These are phyloP conservation scores for Ptyas mucosa DNA, from an alignment of 2,113 vertebrate genomes.

Conservation along the genomic window DNA sequence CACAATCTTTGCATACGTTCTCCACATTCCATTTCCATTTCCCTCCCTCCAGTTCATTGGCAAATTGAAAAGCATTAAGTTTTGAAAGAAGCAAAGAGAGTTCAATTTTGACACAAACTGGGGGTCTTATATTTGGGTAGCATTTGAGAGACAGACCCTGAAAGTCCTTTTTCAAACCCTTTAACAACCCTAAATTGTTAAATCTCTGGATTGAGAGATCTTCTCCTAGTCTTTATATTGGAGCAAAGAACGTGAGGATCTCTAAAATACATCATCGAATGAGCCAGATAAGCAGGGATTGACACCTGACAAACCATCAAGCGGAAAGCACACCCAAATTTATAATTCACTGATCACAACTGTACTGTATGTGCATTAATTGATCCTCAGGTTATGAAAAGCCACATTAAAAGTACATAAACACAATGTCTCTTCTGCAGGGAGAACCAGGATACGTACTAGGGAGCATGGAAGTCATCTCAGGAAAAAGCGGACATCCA, in stretches of 20 bases:
- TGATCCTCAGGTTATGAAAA: neutral
- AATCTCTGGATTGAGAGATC: neutral
- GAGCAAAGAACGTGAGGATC: neutral
- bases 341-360: neutral
- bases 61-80: no score
- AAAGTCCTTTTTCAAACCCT: neutral
- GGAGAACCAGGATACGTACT: slow-evolving; percentile 85
- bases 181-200: neutral
- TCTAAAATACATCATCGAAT: neutral
- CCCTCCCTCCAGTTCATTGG: no score
- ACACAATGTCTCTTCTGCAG: slow-evolving; percentile 48
- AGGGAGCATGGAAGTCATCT: slow-evolving; percentile 75
- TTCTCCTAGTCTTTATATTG: neutral
- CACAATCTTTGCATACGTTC: no score
- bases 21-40: no score
- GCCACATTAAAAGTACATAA: neutral
- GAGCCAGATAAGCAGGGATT: neutral
- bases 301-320: neutral
- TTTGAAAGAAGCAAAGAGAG: no score
- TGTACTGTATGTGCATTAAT: neutral
- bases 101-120: no score
- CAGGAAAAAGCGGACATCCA: slow-evolving; percentile 79
- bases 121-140: no score
- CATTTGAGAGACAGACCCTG: neutral
- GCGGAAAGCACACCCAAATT: neutral